Base-by-base conservation (phyloP, 2,113 vertebrate species). In the Nesospiza acunhae region DNA sequence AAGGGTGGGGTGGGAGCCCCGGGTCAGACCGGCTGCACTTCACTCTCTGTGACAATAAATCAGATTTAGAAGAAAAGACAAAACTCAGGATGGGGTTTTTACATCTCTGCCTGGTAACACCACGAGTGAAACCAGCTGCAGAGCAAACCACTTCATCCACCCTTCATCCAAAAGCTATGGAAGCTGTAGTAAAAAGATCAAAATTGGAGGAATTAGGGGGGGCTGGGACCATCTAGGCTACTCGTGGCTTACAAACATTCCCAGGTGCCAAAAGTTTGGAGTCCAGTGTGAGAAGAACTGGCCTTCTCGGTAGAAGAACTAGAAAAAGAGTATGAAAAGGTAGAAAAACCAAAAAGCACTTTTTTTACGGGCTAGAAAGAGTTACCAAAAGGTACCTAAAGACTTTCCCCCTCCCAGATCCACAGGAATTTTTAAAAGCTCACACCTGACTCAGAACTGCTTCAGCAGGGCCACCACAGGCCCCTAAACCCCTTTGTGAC, bases 271-370 rank as follows among this genome's bases (percentile, higher is more conserved):
- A 72, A 91, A 77, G 30, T 50, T 70, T 82, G 39, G 70, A 93
- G 60, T 13, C 72, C 68, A 44, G 82, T 11, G 55, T 89, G 73
- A 86, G 75, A 84, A 89, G 31, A 84, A 78, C 47, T 41, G 85
- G 91, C 69, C 66, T 73, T 83, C 58, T 46, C 81, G 1, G 2
- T 33, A 74, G 81, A 92, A 96, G 89, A 74, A 52, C 77, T 96
- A 96, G 87, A 96, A 96, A 96, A 96, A 89, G 90, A 96, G 93
- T 96, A 96, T 27, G 95, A 97, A 97, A 96, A 93, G 86, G 94
- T 94, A 96, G 84, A 95, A 93, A 94, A 94, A 58, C 6, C 52
- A 59, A 94, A 93, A 90, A 44, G 78, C 87, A 82, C 83, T 94
- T 66, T 80, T 80, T 74, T 59, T 50, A 39, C 0, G 83, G 96